Evolutionary conservation across 2,113 vertebrate species (phyloP).

Genomic region (Nycticorax nycticorax): DNA sequence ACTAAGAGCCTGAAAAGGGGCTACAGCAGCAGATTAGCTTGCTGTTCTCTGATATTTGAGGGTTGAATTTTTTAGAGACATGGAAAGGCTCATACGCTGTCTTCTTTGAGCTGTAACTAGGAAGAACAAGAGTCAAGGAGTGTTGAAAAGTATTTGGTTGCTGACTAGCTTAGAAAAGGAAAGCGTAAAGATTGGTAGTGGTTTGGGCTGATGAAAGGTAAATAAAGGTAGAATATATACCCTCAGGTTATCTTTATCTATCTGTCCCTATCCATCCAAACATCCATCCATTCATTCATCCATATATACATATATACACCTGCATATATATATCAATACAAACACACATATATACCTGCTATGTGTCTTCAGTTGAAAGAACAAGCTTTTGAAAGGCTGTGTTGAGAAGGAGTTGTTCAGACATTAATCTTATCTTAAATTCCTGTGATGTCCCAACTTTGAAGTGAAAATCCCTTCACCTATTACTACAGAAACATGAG

Average conservation of each 20-base stretch:
- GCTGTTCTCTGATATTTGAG: background rate
- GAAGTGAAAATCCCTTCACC: background rate
- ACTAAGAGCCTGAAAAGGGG: background rate
- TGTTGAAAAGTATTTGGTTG: background rate
- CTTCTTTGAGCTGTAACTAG: background rate
- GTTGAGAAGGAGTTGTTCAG: background rate
- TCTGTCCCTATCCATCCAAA: background rate
- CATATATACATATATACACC: too few relatives aligned
- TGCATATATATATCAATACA: background rate
- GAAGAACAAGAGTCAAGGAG: background rate
- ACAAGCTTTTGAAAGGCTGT: background rate
- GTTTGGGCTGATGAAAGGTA: background rate
- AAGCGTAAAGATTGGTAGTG: background rate
- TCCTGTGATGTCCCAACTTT: background rate
- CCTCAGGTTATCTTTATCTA: background rate
- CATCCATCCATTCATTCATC: background rate
- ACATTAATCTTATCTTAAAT: background rate
- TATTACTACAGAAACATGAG: background rate
- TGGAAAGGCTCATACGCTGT: background rate
- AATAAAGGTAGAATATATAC: background rate
- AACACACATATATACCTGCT: accelerated
- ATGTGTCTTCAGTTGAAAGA: background rate
- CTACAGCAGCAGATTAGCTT: background rate
- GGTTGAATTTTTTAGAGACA: background rate
- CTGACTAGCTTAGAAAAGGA: background rate